phyloP scores from a whole-genome alignment of 2,888 invertebrate genomes.

The Amblyjoppa fuscipennis region DNA sequence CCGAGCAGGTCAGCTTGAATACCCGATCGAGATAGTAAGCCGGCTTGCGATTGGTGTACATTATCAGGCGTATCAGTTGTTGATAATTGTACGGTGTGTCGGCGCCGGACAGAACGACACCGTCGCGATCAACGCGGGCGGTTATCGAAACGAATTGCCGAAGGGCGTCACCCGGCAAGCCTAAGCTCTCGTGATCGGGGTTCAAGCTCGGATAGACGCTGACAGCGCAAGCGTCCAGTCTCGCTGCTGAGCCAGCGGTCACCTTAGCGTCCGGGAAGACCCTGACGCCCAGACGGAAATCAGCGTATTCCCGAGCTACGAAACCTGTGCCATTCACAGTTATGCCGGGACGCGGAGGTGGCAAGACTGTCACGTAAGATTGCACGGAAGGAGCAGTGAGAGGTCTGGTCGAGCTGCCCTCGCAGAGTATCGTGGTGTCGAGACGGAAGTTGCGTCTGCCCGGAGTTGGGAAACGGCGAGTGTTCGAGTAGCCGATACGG shows the following conservation, averaged over 20 bases:
- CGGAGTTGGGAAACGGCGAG: constrained; percentile 96
- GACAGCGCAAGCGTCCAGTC: constrained; percentile 96
- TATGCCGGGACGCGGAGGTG: constrained; percentile 94
- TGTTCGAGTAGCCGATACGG: constrained; percentile 96
- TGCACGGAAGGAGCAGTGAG: constrained; percentile 92
- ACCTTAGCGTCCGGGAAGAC: constrained; percentile 95
- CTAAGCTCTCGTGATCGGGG: constrained; percentile 97
- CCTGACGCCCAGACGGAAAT: constrained; percentile 94
- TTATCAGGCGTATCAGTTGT: constrained; percentile 92
- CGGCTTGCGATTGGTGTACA: constrained; percentile 98
- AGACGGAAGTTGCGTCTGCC: constrained; percentile 95
- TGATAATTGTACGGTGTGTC: constrained; percentile 93
- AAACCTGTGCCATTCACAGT: constrained; percentile 93
- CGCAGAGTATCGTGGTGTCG: constrained; percentile 90
- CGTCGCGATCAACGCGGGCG: constrained; percentile 96
- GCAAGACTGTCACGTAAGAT: constrained; percentile 94
- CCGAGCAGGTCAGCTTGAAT: constrained; percentile 98
- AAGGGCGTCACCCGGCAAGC: constrained; percentile 91
- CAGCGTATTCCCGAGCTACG: constrained; percentile 94
- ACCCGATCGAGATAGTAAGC: constrained; percentile 98
- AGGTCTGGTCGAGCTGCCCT: constrained; percentile 91
- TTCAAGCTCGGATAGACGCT: constrained; percentile 97
- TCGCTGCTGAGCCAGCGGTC: constrained; percentile 87
- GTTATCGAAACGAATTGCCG: constrained; percentile 90
- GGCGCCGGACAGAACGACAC: constrained; percentile 92